Percentiles rank a stretch among this genome's conserved stretches.
Conservation (phyloP, 2,888 invertebrate species). For the Onthophagus sagittarius region DNA sequence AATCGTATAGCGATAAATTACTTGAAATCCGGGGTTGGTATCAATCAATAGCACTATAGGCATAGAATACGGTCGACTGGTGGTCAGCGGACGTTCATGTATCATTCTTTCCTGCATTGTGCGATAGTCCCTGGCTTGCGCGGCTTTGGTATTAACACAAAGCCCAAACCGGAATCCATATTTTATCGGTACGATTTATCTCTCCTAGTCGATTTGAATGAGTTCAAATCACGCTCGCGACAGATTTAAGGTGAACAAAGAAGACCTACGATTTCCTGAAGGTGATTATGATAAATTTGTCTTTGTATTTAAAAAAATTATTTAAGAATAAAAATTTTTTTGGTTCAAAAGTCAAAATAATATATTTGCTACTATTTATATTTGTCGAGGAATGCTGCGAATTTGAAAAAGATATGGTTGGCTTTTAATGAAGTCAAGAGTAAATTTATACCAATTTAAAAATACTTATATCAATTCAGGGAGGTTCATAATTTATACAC, state of each 20-base stretch:
- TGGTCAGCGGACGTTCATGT: not conserved
- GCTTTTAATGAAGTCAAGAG: too few relatives aligned
- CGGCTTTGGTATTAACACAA: not conserved
- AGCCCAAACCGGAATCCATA: not conserved
- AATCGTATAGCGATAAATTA: not conserved
- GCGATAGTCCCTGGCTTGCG: not conserved
- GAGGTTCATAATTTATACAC: too few relatives aligned
- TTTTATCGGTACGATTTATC: not conserved
- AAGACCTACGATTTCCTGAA: not conserved
- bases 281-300: too few relatives aligned
- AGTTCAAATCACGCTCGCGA: not conserved
- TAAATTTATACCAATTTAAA: too few relatives aligned
- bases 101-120: not conserved
- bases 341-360: too few relatives aligned
- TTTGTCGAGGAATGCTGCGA: too few relatives aligned
- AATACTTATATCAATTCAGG: too few relatives aligned
- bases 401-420: too few relatives aligned
- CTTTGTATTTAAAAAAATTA: too few relatives aligned
- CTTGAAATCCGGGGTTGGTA: not conserved
- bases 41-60: not conserved
- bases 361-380: too few relatives aligned
- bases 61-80: not conserved
- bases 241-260: not conserved
- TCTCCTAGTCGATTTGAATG: not conserved
- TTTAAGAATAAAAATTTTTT: too few relatives aligned